Evolutionary conservation across 2,113 vertebrate genomes (phyloP).

Genomic region (Podarcis raffonei): DNA sequence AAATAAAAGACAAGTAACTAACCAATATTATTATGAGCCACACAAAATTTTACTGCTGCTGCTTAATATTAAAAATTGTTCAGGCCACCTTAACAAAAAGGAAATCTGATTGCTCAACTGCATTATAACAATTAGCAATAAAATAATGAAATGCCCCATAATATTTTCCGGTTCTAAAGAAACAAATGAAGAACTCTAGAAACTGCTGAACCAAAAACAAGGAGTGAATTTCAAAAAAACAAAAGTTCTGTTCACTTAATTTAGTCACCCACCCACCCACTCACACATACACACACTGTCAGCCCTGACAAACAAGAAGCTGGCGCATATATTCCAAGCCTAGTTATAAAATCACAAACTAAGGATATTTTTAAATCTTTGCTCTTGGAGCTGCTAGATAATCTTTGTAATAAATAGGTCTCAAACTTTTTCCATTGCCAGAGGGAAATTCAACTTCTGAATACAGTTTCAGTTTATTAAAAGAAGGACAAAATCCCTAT

Average conservation of each 20-base stretch:
- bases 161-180: neutral
- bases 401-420: neutral
- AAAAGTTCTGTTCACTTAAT: conserved; percentile 16
- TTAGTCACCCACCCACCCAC: conserved; percentile 2
- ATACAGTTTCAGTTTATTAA: neutral
- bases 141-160: neutral
- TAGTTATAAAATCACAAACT: conserved; percentile 9
- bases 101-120: neutral
- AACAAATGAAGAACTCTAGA: neutral
- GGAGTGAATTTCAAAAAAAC: neutral
- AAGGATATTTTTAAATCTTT: conserved; percentile 2
- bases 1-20: neutral
- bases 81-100: neutral
- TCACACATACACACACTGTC: conserved; percentile 10
- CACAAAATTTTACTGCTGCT: neutral
- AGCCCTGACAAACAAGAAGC: neutral
- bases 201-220: neutral
- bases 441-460: neutral
- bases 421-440: neutral
- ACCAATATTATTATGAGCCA: neutral
- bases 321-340: neutral
- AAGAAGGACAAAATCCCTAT: neutral
- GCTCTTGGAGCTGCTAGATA: neutral
- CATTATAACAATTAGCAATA: neutral
- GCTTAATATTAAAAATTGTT: neutral